Percentiles rank a stretch among this genome's conserved stretches.
phyloP scores from a whole-genome alignment of 2,113 vertebrate species.

The Fregetta grallaria region DNA sequence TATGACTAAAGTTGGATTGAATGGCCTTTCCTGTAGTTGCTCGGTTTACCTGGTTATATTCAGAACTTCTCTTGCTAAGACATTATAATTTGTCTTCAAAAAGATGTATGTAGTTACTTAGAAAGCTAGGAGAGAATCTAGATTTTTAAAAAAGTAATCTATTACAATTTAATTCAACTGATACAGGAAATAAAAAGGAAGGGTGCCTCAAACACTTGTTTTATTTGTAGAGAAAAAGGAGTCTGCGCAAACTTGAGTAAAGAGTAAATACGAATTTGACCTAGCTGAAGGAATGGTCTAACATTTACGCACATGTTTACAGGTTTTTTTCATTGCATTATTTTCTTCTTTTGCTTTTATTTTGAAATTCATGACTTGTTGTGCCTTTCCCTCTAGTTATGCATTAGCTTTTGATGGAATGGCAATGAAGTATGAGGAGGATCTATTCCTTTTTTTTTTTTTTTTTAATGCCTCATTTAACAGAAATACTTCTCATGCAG shows the following conservation, averaged over 20 bases:
- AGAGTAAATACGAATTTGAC: not conserved
- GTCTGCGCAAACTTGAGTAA: not conserved
- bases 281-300: not conserved
- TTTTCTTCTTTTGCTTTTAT: not conserved
- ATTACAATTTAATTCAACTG: not conserved
- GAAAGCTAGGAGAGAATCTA: not conserved
- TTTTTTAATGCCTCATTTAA: not conserved
- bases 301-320: not conserved
- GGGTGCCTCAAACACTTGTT: not conserved
- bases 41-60: not conserved
- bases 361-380: not conserved
- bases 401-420: not conserved
- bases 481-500: not conserved
- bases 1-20: not conserved
- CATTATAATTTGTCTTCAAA: not conserved
- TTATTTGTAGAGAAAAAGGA: not conserved
- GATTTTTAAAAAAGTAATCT: not conserved
- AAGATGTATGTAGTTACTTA: not conserved
- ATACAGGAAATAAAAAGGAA: not conserved
- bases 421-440: not conserved
- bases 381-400: not conserved
- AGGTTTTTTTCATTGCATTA: not conserved
- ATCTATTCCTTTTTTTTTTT: not conserved
- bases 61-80: not conserved
- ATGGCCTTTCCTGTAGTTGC: not conserved